Evolutionary conservation across 92 coral and sea anemone genomes (phyloP).

Genomic region (Montipora capitata): DNA sequence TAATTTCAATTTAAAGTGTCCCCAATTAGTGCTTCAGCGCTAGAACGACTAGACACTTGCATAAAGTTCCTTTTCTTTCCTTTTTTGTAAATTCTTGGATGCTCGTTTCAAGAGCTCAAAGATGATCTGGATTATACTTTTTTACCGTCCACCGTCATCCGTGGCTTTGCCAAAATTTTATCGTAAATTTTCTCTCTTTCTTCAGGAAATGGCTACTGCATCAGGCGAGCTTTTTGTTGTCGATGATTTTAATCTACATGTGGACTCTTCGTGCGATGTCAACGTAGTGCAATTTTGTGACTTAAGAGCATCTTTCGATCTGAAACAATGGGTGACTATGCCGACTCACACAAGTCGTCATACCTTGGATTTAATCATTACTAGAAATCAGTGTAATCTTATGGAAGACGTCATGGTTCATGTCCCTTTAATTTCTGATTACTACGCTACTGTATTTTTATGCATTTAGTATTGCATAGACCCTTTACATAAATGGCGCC

Average conservation of each 20-base stretch:
- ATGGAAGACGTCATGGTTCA: too few relatives aligned
- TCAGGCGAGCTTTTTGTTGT: neutral
- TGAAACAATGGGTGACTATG: slow-evolving; percentile 14
- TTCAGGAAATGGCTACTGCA: neutral
- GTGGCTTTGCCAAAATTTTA: neutral
- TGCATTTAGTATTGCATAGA: too few relatives aligned
- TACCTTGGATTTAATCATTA: neutral
- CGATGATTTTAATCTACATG: neutral
- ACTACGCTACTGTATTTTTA: too few relatives aligned
- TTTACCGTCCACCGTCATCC: neutral
- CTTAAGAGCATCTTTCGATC: neutral
- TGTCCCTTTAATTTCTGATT: too few relatives aligned
- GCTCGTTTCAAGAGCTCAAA: too few relatives aligned
- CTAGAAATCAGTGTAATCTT: too few relatives aligned
- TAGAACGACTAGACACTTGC: too few relatives aligned
- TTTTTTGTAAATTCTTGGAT: too few relatives aligned
- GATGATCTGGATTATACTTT: too few relatives aligned
- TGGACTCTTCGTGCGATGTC: neutral
- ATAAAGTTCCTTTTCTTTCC: neutral
- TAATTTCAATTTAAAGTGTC: too few relatives aligned
- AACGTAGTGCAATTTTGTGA: neutral
- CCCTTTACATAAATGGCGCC: too few relatives aligned
- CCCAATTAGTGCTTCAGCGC: too few relatives aligned
- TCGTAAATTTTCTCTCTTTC: neutral
- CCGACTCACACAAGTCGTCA: neutral